Base-by-base conservation (phyloP, 2,113 vertebrate species). In the Ophthalmolycus amberensis region DNA sequence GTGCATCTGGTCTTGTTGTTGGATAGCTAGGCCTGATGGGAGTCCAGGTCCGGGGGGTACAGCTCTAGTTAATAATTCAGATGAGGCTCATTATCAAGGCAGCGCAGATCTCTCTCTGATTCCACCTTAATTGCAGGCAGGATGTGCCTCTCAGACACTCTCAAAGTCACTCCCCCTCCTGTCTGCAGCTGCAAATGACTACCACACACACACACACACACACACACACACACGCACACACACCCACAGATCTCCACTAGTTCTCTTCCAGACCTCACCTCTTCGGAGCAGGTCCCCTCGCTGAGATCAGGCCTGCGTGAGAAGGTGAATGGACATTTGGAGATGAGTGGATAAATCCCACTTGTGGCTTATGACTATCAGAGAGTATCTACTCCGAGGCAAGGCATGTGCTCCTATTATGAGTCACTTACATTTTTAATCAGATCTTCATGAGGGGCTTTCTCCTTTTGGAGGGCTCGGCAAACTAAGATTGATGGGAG, bases 11-110 rank as follows among this genome's bases (percentile, higher is more conserved):
- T 85, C 65, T 71, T 90, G 84, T 90, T 89, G 89, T 90, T 91
- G 85, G 74, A 74, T 79, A 76, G 90, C 75, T 29, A 67, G 80
- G 88, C 84, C 90, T 93, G 90, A 93, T 93, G 93, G 93, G 95
- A 94, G 94, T 90, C 90, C 70, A 84, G 91, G 92, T 95, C 94
- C 94, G 80, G 88, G 91, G 94, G 95, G 95, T 95, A 94, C 92
- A 93, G 92, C 94, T 95, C 94, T 95, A 92, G 93, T 96, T 96
- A 96, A 95, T 96, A 96, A 95, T 96, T 95, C 95, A 96, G 94
- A 95, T 89, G 94, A 94, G 93, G 93, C 95, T 96, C 94, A 95
- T 96, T 96, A 96, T 95, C 94, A 95, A 95, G 94, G 94, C 94
- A 95, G 94, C 92, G 89, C 93, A 95, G 94, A 95, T 95, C 94